phyloP scores from a whole-genome alignment of 1,140 invertebrate species.

The Rhopalosiphum padi region DNA sequence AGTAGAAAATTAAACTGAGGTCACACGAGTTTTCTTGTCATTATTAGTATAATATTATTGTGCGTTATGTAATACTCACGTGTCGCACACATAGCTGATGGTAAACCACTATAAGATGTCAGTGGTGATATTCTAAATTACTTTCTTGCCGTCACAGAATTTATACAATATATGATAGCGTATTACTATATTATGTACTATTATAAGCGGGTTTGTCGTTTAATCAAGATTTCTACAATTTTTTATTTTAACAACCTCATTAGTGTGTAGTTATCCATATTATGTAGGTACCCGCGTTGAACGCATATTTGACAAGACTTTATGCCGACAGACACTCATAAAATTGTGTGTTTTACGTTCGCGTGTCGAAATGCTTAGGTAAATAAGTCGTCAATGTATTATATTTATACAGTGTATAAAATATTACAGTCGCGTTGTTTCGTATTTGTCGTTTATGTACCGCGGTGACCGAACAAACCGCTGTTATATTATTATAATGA shows the following conservation, averaged over 20 bases:
- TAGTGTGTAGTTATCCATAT: neutral
- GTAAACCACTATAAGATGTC: neutral
- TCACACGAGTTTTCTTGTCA: neutral
- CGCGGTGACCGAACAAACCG: neutral
- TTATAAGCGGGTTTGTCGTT: neutral
- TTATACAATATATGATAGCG: neutral
- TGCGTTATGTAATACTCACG: neutral
- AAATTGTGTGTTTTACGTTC: constrained; percentile 12
- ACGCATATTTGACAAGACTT: neutral
- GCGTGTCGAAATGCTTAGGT: neutral
- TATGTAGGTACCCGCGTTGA: neutral
- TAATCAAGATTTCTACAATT: constrained; percentile 6
- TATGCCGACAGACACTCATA: constrained; percentile 8
- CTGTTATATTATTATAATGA: neutral
- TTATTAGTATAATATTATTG: neutral
- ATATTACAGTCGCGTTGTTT: neutral
- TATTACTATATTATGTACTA: neutral
- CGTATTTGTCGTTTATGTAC: neutral
- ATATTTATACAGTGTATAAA: neutral
- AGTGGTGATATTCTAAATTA: neutral
- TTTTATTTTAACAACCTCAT: constrained; percentile 34
- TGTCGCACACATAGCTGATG: neutral
- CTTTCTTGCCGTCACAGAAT: neutral
- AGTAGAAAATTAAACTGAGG: neutral
- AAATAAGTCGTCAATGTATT: neutral